Evolutionary conservation across 2,113 vertebrate species (phyloP).

Genomic region (Urocolius indicus): DNA sequence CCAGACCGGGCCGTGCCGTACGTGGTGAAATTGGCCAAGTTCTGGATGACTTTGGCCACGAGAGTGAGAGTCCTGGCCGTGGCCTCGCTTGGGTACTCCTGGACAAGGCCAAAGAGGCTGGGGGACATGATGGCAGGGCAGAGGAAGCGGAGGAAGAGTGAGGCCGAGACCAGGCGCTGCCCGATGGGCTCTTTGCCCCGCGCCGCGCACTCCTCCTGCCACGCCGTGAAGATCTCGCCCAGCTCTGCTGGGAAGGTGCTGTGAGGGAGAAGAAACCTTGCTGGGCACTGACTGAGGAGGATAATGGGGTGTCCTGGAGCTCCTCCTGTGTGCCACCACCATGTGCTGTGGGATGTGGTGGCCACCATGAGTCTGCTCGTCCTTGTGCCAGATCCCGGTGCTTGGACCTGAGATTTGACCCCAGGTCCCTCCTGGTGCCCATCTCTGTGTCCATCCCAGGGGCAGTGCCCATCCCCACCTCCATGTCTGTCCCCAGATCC

Average conservation of each 20-base stretch:
- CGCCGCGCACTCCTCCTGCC: not conserved
- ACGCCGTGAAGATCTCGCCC: not conserved
- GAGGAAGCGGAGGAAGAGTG: conserved; percentile 92
- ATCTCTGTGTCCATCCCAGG: too few species aligned
- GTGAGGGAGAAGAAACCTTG: not conserved
- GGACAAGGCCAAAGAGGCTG: conserved; percentile 90
- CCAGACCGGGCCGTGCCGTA: conserved; percentile 64
- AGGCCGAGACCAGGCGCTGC: not conserved
- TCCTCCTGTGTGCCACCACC: not conserved
- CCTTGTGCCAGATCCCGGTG: not conserved
- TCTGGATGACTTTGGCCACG: conserved; percentile 96
- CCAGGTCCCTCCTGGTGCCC: not conserved
- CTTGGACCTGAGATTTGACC: too few species aligned
- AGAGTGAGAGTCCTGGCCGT: conserved; percentile 89
- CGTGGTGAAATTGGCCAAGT: conserved; percentile 92
- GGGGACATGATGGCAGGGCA: conserved; percentile 94
- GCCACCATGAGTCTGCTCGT: not conserved
- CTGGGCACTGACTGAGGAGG: not conserved
- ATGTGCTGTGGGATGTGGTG: not conserved
- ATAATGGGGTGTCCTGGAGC: not conserved
- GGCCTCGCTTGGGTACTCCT: conserved; percentile 86
- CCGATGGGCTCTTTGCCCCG: not conserved
- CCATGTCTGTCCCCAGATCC: not conserved
- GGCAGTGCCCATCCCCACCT: not conserved
- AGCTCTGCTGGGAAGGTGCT: not conserved